Conservation (phyloP, 1,140 invertebrate genomes). For the Thalassaphorura encarpata region DNA sequence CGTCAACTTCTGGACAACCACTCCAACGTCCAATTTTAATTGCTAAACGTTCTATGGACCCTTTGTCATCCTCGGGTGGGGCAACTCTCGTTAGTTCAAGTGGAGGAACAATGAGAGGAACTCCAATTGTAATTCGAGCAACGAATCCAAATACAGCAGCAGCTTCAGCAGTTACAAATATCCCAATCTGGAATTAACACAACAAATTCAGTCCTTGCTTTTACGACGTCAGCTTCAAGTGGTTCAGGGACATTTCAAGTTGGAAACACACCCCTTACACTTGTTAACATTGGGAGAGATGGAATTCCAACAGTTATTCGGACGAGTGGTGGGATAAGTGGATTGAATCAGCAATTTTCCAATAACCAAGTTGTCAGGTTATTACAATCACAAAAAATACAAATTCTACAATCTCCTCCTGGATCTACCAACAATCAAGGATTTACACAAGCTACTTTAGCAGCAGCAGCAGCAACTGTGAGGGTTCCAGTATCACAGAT, state of each 20-base stretch:
- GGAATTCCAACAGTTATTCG: not conserved
- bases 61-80: too few relatives aligned
- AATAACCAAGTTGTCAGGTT: constrained; percentile 20
- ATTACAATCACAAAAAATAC: constrained; percentile 16
- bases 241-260: not conserved
- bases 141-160: too few relatives aligned
- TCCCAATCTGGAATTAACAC: not conserved
- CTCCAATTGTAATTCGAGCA: constrained; percentile 8
- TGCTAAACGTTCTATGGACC: too few relatives aligned
- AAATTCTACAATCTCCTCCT: constrained; percentile 16
- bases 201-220: too few relatives aligned
- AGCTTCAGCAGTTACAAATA: too few relatives aligned
- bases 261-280: constrained; percentile 3
- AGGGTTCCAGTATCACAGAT: constrained; percentile 19
- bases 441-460: not conserved
- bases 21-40: too few relatives aligned
- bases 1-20: too few relatives aligned
- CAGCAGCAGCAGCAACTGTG: constrained; percentile 14
- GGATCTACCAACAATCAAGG: not conserved
- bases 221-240: too few relatives aligned
- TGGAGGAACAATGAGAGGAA: too few relatives aligned
- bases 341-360: not conserved
- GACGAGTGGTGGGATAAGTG: not conserved
- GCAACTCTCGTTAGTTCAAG: too few relatives aligned
- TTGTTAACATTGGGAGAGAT: constrained; percentile 13